Evolutionary conservation across 2,888 invertebrate species (phyloP).

Genomic region (Epicampocera succincta): DNA sequence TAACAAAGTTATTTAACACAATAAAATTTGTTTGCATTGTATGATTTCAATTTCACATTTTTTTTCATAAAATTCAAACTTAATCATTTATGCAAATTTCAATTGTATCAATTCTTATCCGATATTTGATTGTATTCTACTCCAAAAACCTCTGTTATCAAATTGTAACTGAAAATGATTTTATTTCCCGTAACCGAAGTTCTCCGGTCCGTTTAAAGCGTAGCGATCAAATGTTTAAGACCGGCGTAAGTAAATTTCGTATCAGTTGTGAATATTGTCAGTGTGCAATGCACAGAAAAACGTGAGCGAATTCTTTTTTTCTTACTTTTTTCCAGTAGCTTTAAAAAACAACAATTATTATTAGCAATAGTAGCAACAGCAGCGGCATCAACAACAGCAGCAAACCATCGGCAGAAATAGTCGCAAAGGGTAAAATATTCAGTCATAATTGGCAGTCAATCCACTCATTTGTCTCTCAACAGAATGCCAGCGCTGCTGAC

Average conservation of each 20-base stretch:
- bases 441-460: constrained; percentile 40
- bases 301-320: constrained; percentile 56
- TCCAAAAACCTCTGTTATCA: constrained; percentile 28
- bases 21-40: constrained; percentile 10
- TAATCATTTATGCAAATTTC: constrained; percentile 22
- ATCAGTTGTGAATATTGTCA: constrained; percentile 60
- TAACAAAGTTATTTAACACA: background rate
- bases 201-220: constrained; percentile 74
- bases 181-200: constrained; percentile 44
- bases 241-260: constrained; percentile 63
- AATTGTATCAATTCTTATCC: background rate
- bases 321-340: constrained; percentile 33
- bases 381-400: constrained; percentile 31
- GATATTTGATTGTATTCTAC: constrained; percentile 6
- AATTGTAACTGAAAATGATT: background rate
- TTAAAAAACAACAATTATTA: constrained; percentile 47
- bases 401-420: constrained; percentile 8
- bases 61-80: constrained; percentile 17
- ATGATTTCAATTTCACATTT: background rate
- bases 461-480: constrained; percentile 3
- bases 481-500: constrained; percentile 10
- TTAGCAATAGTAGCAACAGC: constrained; percentile 60
- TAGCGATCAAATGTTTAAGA: constrained; percentile 77
- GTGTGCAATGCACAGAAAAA: constrained; percentile 55
- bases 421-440: constrained; percentile 47